A percentile compares a stretch with the other conserved stretches of the same genome.
Evolutionary conservation across 1,140 invertebrate genomes (phyloP).

Genomic region (Maconellicoccus hirsutus): DNA sequence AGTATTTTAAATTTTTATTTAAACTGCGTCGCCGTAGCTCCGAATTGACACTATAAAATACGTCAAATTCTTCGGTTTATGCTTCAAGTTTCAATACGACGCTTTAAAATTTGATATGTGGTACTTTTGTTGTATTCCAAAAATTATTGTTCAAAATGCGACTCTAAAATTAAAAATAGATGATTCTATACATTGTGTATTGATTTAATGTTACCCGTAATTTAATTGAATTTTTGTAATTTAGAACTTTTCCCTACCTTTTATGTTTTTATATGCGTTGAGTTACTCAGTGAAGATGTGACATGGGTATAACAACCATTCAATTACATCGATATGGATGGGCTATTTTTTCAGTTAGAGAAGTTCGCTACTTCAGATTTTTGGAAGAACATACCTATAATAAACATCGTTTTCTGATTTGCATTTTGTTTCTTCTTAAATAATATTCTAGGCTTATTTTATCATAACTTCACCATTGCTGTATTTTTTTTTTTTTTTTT

Average conservation of each 20-base stretch:
- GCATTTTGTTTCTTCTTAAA: neutral
- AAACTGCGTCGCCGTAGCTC: too few relatives aligned
- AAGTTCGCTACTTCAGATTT: neutral
- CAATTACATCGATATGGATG: slow-evolving; percentile 1
- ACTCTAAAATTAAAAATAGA: too few relatives aligned
- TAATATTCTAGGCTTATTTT: neutral
- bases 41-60: too few relatives aligned
- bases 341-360: slow-evolving; percentile 14
- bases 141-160: too few relatives aligned
- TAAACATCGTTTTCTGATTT: neutral
- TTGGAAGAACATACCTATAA: neutral
- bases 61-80: too few relatives aligned
- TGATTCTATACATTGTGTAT: neutral
- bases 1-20: too few relatives aligned
- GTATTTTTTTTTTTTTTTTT: neutral
- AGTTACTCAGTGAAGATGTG: slow-evolving; percentile 14
- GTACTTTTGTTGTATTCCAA: too few relatives aligned
- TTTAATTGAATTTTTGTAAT: slow-evolving; percentile 13
- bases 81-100: too few relatives aligned
- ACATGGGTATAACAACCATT: slow-evolving; percentile 12
- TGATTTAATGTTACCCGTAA: slow-evolving; percentile 6
- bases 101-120: too few relatives aligned
- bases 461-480: slow-evolving; percentile 5
- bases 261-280: slow-evolving; percentile 10
- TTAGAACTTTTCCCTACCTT: slow-evolving; percentile 12